A percentile compares a stretch with the other conserved stretches of the same genome.
These are phyloP conservation scores for Lycocerus yunnanus DNA, from an alignment of 2,888 invertebrate genomes.

Conservation along the genomic window DNA sequence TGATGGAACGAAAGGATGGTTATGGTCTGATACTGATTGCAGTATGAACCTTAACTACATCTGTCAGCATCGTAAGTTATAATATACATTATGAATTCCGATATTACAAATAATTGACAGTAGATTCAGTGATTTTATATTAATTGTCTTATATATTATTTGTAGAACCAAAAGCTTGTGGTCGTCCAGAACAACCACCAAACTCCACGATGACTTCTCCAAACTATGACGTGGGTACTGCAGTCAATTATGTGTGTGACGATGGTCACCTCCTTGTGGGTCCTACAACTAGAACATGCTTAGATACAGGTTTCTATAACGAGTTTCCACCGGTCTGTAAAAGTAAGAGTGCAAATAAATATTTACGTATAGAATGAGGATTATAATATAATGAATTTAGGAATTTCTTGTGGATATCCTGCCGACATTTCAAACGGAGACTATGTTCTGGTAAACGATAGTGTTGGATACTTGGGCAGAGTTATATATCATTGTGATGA, in stretches of 20 bases:
- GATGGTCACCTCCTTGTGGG: constrained; percentile 87
- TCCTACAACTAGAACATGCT: constrained; percentile 79
- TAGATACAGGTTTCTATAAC: constrained; percentile 91
- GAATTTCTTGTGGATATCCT: constrained; percentile 87
- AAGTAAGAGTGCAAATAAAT: constrained; percentile 67
- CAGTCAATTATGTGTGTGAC: constrained; percentile 84
- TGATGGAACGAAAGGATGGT: constrained; percentile 92
- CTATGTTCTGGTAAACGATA: constrained; percentile 81
- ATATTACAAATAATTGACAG: no score
- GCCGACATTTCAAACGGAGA: constrained; percentile 83
- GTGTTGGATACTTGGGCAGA: constrained; percentile 83
- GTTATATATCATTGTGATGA: constrained; percentile 83
- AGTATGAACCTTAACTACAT: constrained; percentile 83
- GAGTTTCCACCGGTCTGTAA: constrained; percentile 93
- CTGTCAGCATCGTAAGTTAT: constrained; percentile 87
- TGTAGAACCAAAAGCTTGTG: constrained; percentile 86
- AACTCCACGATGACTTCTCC: constrained; percentile 85
- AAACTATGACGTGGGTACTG: constrained; percentile 79
- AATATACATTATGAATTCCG: background rate
- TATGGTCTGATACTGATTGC: constrained; percentile 93
- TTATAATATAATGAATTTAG: constrained; percentile 45
- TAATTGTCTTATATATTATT: background rate
- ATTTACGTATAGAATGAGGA: background rate
- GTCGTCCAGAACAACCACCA: constrained; percentile 89
- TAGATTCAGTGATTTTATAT: background rate